A percentile compares a stretch with the other conserved stretches of the same genome.
Conservation (phyloP, 2,113 vertebrate species). For the Australoheros scitulus region DNA sequence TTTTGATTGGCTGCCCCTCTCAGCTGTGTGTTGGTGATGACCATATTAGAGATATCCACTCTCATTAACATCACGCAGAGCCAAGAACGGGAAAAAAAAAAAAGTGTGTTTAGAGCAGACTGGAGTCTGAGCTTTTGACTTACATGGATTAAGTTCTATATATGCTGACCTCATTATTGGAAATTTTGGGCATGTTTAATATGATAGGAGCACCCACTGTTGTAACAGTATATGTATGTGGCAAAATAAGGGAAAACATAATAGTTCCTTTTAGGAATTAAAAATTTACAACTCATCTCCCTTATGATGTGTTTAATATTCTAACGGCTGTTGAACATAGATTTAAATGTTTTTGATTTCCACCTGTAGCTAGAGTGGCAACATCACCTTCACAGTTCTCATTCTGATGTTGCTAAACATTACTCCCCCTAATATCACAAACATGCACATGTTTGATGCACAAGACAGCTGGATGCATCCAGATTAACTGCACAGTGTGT, state of each 20-base stretch:
- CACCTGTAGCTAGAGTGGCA: neutral
- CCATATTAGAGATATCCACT: neutral
- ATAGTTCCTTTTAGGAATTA: neutral
- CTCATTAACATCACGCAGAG: too few relatives aligned
- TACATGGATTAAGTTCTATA: neutral
- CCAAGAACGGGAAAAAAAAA: neutral
- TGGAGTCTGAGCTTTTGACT: neutral
- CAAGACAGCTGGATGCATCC: neutral
- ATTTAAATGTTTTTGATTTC: too few relatives aligned
- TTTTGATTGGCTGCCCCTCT: neutral
- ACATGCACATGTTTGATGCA: too few relatives aligned
- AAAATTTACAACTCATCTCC: neutral
- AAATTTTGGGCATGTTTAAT: neutral
- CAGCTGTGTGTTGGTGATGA: accelerated
- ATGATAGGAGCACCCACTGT: neutral
- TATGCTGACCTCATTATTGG: neutral
- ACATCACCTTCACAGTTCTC: neutral
- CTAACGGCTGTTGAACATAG: too few relatives aligned
- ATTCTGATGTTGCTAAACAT: neutral
- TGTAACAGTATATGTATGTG: accelerated
- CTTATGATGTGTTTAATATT: neutral
- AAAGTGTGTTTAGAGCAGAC: neutral
- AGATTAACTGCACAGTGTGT: neutral
- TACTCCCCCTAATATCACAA: neutral
- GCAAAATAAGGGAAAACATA: neutral